Evolutionary conservation across 2,113 vertebrate genomes (phyloP).

Genomic region (Chloebia gouldiae): DNA sequence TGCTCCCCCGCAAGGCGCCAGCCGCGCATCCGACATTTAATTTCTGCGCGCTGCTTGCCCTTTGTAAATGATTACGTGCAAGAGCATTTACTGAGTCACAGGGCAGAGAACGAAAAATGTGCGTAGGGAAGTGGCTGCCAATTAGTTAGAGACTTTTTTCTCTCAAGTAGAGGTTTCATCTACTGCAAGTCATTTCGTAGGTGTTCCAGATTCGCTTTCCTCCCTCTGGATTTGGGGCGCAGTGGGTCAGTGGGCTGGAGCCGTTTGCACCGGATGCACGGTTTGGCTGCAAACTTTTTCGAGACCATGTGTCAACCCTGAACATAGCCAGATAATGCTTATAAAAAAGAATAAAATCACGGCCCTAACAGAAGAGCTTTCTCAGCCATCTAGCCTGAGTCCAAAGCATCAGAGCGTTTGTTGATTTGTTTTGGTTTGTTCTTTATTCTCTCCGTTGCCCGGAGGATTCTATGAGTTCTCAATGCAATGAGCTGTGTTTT

Average conservation of each 20-base stretch:
- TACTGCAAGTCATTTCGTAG: not conserved
- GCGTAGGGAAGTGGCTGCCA: not conserved
- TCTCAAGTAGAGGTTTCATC: not conserved
- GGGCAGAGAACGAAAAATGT: not conserved
- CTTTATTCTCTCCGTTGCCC: not conserved
- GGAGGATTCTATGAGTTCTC: not conserved
- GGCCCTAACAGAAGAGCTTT: not conserved
- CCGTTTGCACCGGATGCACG: not conserved
- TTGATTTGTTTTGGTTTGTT: not conserved
- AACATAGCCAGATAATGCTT: not conserved
- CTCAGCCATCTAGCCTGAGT: not conserved
- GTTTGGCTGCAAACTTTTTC: not conserved
- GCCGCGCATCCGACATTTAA: rapidly evolving
- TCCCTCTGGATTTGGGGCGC: not conserved
- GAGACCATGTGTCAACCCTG: not conserved
- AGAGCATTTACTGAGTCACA: not conserved
- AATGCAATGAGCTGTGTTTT: not conserved
- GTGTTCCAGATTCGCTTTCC: not conserved
- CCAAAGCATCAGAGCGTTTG: not conserved
- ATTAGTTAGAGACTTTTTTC: not conserved
- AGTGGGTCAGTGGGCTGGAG: not conserved
- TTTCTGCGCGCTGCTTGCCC: not conserved
- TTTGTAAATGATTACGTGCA: not conserved
- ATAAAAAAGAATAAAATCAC: not conserved
- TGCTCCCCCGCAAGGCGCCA: not conserved